These are phyloP conservation scores for Bettongia penicillata DNA, from an alignment of 2,113 vertebrate genomes.

Conservation along the genomic window DNA sequence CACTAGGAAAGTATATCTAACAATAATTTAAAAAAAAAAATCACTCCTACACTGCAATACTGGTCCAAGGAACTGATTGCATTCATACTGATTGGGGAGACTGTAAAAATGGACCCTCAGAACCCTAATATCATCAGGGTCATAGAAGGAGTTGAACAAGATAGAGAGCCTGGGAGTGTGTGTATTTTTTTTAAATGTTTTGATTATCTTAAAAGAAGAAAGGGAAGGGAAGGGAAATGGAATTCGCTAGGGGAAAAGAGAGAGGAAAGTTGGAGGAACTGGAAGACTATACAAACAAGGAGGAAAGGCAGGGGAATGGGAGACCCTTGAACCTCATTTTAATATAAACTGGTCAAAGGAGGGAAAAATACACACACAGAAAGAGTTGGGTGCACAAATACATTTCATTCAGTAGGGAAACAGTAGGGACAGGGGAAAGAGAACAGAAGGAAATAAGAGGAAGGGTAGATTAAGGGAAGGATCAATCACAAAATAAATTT, in stretches of 20 bases:
- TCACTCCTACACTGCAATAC: neutral
- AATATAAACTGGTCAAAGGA: neutral
- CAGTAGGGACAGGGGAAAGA: neutral
- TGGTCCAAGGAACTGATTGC: neutral
- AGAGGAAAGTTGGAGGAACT: neutral
- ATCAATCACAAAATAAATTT: neutral
- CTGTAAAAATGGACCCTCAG: neutral
- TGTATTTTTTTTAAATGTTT: neutral
- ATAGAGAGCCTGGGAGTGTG: neutral
- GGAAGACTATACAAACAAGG: neutral
- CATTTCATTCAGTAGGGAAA: neutral
- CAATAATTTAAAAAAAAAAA: neutral
- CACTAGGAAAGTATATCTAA: slow-evolving; percentile 54
- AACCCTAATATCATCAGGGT: neutral
- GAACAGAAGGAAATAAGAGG: neutral
- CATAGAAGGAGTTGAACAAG: neutral
- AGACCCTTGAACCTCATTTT: neutral
- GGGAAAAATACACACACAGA: neutral
- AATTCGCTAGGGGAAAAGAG: neutral
- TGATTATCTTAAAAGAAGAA: neutral
- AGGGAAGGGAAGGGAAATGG: neutral
- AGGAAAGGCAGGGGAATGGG: neutral
- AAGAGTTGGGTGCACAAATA: neutral
- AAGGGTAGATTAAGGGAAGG: neutral
- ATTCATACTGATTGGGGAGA: neutral